These are phyloP conservation scores for Etheostoma perlongum DNA, from an alignment of 2,797 vertebrate genomes.

Conservation along the genomic window DNA sequence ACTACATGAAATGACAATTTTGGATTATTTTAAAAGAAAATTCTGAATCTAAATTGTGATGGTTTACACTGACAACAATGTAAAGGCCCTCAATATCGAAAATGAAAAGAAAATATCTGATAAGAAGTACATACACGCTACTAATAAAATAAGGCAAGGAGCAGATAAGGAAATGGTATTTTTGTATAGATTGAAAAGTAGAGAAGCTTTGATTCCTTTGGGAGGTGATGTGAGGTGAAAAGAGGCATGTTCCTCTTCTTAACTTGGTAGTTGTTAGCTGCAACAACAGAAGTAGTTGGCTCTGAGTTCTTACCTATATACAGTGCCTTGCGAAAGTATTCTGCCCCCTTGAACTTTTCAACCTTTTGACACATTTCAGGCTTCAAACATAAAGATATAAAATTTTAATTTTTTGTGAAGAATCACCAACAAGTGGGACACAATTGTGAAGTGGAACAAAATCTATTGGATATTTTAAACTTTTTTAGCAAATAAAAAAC, in stretches of 20 bases:
- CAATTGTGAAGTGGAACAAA: no score
- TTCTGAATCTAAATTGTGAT: background rate
- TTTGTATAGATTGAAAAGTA: background rate
- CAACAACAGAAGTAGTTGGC: constrained; percentile 36
- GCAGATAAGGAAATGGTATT: background rate
- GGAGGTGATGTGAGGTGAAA: constrained; percentile 23
- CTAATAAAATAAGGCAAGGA: background rate
- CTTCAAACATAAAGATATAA: no score
- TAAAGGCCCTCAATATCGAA: background rate
- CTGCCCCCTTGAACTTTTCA: no score
- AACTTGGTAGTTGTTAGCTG: constrained; percentile 40
- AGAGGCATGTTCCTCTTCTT: constrained; percentile 20
- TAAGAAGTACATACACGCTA: background rate
- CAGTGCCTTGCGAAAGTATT: no score
- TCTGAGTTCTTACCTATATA: constrained; percentile 25
- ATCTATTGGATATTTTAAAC: no score
- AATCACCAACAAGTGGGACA: no score
- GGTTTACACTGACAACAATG: background rate
- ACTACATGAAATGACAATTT: background rate
- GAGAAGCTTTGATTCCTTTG: background rate
- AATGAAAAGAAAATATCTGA: background rate
- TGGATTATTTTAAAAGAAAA: background rate
- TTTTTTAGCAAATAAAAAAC: no score
- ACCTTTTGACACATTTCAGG: no score
- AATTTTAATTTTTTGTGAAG: no score